These are phyloP conservation scores for Spodoptera picta DNA, from an alignment of 2,888 invertebrate species.

Conservation along the genomic window DNA sequence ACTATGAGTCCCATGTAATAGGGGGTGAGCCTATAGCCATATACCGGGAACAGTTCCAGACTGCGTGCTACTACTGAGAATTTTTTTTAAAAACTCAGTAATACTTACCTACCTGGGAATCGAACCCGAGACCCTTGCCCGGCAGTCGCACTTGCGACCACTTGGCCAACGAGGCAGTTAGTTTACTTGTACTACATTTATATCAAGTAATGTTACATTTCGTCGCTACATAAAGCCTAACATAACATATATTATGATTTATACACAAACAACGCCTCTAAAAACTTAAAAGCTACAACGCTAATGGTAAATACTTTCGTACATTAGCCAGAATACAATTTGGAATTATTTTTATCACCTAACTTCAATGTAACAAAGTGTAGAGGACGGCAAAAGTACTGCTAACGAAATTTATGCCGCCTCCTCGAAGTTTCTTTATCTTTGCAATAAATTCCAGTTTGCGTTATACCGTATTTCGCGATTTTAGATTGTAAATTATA, in stretches of 20 bases:
- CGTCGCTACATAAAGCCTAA: neutral
- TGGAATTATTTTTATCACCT: constrained; percentile 53
- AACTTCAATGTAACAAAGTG: constrained; percentile 48
- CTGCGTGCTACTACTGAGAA: no score
- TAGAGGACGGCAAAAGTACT: constrained; percentile 63
- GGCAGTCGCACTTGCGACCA: no score
- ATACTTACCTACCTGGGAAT: no score
- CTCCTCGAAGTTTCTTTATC: constrained; percentile 82
- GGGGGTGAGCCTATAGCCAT: no score
- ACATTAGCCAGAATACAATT: constrained; percentile 44
- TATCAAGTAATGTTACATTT: no score
- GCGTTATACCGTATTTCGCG: constrained; percentile 49
- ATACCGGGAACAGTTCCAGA: no score
- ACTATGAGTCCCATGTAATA: no score
- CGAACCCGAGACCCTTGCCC: no score
- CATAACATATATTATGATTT: neutral
- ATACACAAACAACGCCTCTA: constrained; percentile 2
- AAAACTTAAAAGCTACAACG: constrained; percentile 14
- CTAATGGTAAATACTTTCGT: constrained; percentile 30
- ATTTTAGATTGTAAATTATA: constrained; percentile 35
- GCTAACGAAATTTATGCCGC: constrained; percentile 76
- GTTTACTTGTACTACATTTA: no score
- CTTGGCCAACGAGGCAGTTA: no score
- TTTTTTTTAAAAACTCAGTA: no score
- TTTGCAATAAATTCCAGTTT: constrained; percentile 82